Evolutionary conservation across 1,140 invertebrate species (phyloP), one percentile per base, ranked within the genome.

Genomic region (Caenorhabditis tropicalis): DNA sequence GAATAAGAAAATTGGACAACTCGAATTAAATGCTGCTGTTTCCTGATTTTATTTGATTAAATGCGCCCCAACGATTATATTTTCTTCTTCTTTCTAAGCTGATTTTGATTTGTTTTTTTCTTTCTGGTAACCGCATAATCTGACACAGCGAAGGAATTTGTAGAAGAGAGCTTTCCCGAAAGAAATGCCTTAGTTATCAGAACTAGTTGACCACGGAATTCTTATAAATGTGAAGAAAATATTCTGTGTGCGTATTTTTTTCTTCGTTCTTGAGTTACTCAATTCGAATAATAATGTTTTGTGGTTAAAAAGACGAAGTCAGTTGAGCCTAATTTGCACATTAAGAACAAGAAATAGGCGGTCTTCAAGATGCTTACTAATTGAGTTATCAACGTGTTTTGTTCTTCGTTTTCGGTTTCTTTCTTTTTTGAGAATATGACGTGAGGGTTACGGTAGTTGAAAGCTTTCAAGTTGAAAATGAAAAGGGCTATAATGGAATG

Each of bases 41-140:
- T 74, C 36, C 16, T 65, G 36, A 74, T 74, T 24, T 74, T n/a
- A 74, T 74, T 74, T 10, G n/a, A 74, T 74, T 43, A 74, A 74
- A 74, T 31, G n/a, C 36, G n/a, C 60, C 16, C 31, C 33, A 33
- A 1, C 1, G 39, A 24, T 5, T 4, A n/a, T 36, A 6, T 39
- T 33, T 74, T 43, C 33, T 24, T 21, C 36, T 74, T 31, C 15
- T 43, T 74, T 31, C 21, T 43, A 10, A 36, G 33, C 10, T 29
- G 60, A 33, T 5, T 70, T 70, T 19, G 16, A 43, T 24, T 19
- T 43, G 10, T 46, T 74, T n/a, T n/a, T 43, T 43, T 43, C 2
- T 46, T 43, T 74, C 21, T 24, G 21, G 10, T 56, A n/a, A n/a
- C 24, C 10, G 7, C 10, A 56, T 27, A 56, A 27, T 10, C 4